Conservation (phyloP, 2,797 vertebrate species). For the Chelidonichthys spinosus region DNA sequence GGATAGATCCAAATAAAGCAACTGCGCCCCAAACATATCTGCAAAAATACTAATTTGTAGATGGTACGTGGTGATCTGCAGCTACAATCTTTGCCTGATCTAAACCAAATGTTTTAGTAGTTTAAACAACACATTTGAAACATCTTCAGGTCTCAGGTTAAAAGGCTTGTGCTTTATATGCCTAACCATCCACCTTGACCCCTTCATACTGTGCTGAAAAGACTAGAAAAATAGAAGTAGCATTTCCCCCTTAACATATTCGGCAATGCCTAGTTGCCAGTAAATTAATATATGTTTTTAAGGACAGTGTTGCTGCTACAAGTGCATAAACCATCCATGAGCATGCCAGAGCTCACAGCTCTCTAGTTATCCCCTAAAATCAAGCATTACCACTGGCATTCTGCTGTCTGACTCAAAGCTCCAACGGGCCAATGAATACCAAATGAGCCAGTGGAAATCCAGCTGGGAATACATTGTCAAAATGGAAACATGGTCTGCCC, state of each 20-base stretch:
- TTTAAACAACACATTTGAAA: background rate
- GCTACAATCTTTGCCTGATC: background rate
- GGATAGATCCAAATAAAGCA: slow-evolving; percentile 28
- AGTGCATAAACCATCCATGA: slow-evolving; percentile 1
- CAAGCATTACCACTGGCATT: slow-evolving; percentile 51
- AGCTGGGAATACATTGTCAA: slow-evolving; percentile 55
- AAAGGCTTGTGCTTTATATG: background rate
- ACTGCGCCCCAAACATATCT: slow-evolving; percentile 25
- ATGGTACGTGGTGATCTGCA: background rate
- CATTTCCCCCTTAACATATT: background rate
- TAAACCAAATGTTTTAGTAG: background rate
- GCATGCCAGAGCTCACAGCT: slow-evolving; percentile 28
- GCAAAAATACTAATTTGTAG: background rate
- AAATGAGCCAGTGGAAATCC: slow-evolving; percentile 62
- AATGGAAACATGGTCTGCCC: slow-evolving; percentile 33
- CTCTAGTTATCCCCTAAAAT: slow-evolving; percentile 47
- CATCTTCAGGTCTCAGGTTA: background rate
- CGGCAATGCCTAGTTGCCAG: background rate
- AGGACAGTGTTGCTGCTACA: background rate
- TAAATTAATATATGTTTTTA: slow-evolving; percentile 8
- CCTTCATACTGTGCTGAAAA: background rate
- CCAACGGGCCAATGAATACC: slow-evolving; percentile 52
- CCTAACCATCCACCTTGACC: background rate
- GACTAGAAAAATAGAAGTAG: background rate
- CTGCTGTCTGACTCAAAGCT: slow-evolving; percentile 55